Conservation (phyloP, 2,797 vertebrate species). For the Anguilla pacifica region DNA sequence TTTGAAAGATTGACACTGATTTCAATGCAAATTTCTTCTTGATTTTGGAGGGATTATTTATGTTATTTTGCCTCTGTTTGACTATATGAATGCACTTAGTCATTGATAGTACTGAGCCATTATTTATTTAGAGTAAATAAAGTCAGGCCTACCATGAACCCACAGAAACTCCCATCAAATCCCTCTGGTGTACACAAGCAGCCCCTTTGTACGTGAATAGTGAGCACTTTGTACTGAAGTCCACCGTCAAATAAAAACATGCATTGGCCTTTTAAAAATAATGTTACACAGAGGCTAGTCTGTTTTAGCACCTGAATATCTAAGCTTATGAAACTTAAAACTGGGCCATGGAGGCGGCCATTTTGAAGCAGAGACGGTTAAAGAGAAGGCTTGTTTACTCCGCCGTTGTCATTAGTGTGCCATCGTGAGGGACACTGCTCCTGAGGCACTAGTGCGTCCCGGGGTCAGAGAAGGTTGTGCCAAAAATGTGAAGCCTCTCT, state of each 20-base stretch:
- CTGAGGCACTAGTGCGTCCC: constrained; percentile 31
- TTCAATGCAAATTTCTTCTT: not conserved
- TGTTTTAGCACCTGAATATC: not conserved
- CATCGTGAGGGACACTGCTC: constrained; percentile 1
- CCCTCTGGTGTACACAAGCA: constrained; percentile 21
- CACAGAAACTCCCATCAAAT: constrained; percentile 21
- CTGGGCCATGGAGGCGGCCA: not conserved
- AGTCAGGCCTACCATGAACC: constrained; percentile 2
- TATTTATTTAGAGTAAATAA: constrained; percentile 26
- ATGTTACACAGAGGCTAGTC: not conserved
- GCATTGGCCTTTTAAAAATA: not conserved
- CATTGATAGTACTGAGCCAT: constrained; percentile 13
- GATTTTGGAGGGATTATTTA: not conserved
- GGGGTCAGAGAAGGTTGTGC: constrained; percentile 60
- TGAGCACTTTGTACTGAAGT: constrained; percentile 25
- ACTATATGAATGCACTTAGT: not conserved
- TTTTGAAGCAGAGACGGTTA: not conserved
- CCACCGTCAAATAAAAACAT: not conserved
- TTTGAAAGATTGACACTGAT: not conserved
- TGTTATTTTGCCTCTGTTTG: not conserved
- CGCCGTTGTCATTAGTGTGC: constrained; percentile 29
- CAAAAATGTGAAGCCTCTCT: constrained; percentile 71
- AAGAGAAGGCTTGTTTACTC: constrained; percentile 17
- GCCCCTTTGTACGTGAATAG: constrained; percentile 27
- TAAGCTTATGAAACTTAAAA: not conserved